These are phyloP conservation scores for Pyralis farinalis DNA, from an alignment of 2,888 invertebrate genomes.

Conservation along the genomic window DNA sequence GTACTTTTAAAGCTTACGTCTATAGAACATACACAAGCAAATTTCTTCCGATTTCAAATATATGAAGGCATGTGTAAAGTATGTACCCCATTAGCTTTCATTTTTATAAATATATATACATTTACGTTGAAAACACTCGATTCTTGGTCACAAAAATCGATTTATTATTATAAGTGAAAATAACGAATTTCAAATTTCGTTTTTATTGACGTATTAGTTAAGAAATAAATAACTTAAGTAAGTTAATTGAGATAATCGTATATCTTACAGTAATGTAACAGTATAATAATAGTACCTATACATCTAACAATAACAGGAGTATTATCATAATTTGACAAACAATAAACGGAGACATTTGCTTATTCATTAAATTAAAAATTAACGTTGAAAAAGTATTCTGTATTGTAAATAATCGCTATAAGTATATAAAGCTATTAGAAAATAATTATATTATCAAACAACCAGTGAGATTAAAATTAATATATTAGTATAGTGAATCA, in stretches of 20 bases:
- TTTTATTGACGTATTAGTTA: conserved; percentile 36
- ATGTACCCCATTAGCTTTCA: conserved; percentile 9
- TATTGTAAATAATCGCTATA: conserved; percentile 71
- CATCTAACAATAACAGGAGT: conserved; percentile 8
- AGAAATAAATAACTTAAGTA: conserved; percentile 24
- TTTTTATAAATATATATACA: conserved; percentile 13
- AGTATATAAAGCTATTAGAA: conserved; percentile 64
- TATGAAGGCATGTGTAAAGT: conserved; percentile 6
- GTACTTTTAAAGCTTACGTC: conserved; percentile 15
- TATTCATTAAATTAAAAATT: conserved; percentile 33
- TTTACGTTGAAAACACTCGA: conserved; percentile 16
- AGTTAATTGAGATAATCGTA: conserved; percentile 21
- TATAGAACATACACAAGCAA: conserved; percentile 11
- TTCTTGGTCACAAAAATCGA: conserved; percentile 19
- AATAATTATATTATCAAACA: conserved; percentile 69
- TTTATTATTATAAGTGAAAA: conserved; percentile 39
- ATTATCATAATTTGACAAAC: conserved; percentile 18
- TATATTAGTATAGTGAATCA: conserved; percentile 53
- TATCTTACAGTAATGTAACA: conserved; percentile 14
- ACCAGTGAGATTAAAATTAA: conserved; percentile 78
- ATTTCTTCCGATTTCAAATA: conserved; percentile 6
- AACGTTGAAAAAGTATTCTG: conserved; percentile 40
- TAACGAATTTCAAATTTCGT: conserved; percentile 56
- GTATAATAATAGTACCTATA: conserved; percentile 17
- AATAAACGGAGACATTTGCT: conserved; percentile 32